A percentile compares a stretch with the other conserved stretches of the same genome.
phyloP scores from a whole-genome alignment of 1,140 invertebrate species.

The Habropoda laboriosa region DNA sequence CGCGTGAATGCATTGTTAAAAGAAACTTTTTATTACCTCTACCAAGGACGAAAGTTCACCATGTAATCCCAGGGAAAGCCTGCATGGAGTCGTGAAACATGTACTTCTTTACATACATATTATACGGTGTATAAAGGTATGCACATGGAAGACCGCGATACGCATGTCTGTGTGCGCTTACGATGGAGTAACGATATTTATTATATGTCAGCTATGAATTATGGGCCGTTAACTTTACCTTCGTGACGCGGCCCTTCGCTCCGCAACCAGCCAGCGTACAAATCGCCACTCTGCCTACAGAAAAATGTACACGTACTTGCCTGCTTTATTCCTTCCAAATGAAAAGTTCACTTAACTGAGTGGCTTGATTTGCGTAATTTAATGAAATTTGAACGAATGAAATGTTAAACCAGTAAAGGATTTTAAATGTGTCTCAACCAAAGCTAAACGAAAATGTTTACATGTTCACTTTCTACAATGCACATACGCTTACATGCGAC shows the following conservation, averaged over 20 bases:
- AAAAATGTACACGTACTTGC: constrained; percentile 34
- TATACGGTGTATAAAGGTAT: constrained; percentile 8
- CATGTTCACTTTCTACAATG: not conserved
- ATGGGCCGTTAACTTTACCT: constrained; percentile 70
- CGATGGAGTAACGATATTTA: constrained; percentile 70
- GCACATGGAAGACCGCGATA: constrained; percentile 28
- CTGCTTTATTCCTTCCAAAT: not conserved
- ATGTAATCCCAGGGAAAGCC: constrained; percentile 49
- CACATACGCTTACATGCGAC: not conserved
- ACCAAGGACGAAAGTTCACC: constrained; percentile 64
- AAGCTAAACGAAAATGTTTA: not conserved
- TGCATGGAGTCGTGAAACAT: constrained; percentile 53
- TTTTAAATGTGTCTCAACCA: not conserved
- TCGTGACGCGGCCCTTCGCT: constrained; percentile 64
- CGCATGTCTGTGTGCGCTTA: constrained; percentile 56
- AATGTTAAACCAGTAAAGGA: not conserved
- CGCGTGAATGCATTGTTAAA: constrained; percentile 51
- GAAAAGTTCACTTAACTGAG: constrained; percentile 7
- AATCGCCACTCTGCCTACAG: constrained; percentile 47
- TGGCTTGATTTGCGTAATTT: not conserved
- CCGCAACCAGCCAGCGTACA: constrained; percentile 36
- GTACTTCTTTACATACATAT: constrained; percentile 45
- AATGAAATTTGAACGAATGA: constrained; percentile 21
- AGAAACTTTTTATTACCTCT: constrained; percentile 59
- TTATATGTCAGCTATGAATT: constrained; percentile 72